These are phyloP conservation scores for Galerucella pusilla DNA, from an alignment of 2,888 invertebrate genomes.

Conservation along the genomic window DNA sequence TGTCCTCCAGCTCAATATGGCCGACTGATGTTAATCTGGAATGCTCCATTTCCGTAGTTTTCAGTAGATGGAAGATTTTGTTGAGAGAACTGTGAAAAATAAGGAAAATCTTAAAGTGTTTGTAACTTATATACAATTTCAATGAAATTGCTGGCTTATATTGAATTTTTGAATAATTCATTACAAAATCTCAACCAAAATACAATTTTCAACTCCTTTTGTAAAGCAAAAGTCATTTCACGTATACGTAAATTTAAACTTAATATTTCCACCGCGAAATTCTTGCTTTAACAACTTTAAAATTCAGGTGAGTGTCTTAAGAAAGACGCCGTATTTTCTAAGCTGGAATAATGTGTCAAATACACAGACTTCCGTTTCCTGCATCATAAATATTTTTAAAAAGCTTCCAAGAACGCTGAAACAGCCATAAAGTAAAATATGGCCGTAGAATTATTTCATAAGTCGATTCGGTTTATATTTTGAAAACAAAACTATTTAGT, in stretches of 20 bases:
- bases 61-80: too few relatives aligned
- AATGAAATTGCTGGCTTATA: too few relatives aligned
- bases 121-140: too few relatives aligned
- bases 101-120: too few relatives aligned
- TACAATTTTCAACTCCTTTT: too few relatives aligned
- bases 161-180: too few relatives aligned
- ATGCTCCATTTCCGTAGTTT: too few relatives aligned
- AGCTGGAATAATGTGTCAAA: constrained; percentile 16
- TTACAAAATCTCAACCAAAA: too few relatives aligned
- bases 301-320: constrained; percentile 12
- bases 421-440: neutral
- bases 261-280: neutral
- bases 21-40: too few relatives aligned
- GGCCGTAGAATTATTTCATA: neutral
- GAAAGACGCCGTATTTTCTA: constrained; percentile 4
- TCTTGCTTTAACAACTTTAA: neutral
- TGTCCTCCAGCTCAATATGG: too few relatives aligned
- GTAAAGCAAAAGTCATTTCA: neutral
- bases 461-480: neutral
- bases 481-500: neutral
- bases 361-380: constrained; percentile 14
- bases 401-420: neutral
- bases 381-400: constrained; percentile 16
- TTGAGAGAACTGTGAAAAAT: too few relatives aligned
- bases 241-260: neutral